Evolutionary conservation across 2,888 invertebrate genomes (phyloP), one percentile per base, ranked within the genome.

Genomic region (Cerceris ruficornis): DNA sequence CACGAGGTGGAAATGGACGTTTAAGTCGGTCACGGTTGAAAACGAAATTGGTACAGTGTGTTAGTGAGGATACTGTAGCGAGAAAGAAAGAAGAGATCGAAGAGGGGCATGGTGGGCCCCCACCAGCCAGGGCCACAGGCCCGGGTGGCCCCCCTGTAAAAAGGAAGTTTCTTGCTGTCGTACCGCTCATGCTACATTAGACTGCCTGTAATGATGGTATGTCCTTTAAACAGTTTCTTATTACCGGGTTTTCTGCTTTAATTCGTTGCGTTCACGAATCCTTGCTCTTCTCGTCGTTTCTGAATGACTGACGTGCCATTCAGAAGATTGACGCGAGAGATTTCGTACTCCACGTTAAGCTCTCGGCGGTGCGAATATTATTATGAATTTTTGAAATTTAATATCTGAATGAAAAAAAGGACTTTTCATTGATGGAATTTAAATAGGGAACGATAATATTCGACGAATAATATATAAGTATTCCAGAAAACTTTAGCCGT

Each of bases 121-220:
- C 87, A 86, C 86, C 85, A 84, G 83, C 84, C 88, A 87, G 88
- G 90, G 89, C 87, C 87, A 82, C 85, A 81, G 87, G 87, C 86
- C 85, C 87, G 80, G 84, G 86, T 83, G 84, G 85, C 87, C 82
- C 85, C 86, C 85, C 88, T 90, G 81, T 90, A 88, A 88, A 85
- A 82, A 86, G 84, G 83, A 84, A 86, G 84, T 79, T 75, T 74
- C 82, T 83, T 70, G 80, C 86, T 85, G 74, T 81, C 85, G 70
- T 79, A 79, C 75, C 84, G 62, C 77, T 77, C 72, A 68, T 80
- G 71, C 81, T 77, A 80, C 82, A 80, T 81, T 82, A 85, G 66
- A 86, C 83, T 88, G 82, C 87, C 88, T 90, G 91, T 91, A 91
- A 92, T 92, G 91, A 92, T 92, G 92, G 92, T 92, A 91, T 78